Base-by-base conservation (phyloP, 2,888 invertebrate species). In the Callosobruchus maculatus region DNA sequence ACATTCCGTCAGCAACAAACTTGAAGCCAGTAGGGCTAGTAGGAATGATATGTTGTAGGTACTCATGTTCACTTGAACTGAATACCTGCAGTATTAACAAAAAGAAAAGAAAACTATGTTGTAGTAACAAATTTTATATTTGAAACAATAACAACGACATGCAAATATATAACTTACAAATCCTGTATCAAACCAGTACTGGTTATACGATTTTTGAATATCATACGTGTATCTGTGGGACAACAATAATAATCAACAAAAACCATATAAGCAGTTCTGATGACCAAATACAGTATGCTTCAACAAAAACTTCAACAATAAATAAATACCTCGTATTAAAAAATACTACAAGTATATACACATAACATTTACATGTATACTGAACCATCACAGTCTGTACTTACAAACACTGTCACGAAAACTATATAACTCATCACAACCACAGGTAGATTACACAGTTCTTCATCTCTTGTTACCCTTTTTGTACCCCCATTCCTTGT, bases 401-500 rank as follows among this genome's bases (percentile, higher is more conserved):
- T 49, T 49, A 49, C 49, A 49, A 49, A 49, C 7, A 49, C 13
- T 49, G 3, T 13, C 49, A 49, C 4, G 49, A 49, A 18, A 18
- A 49, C 49, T 49, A 49, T 18, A 49, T 18, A 7, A 49, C 49
- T 49, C 13, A 49, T 49, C 49, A 49, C 49, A 49, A 49, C 49
- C 49, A 49, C 49, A 49, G 49, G 13, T 13, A 49, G 13, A 49
- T 49, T 13, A 49, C 13, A 13, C 49, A 49, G 49, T 49, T 13
- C 49, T 18, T 18, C 13, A 49, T 49, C 13, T 49, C 49, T 49
- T 49, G 49, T 49, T 72, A 21, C 88, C 88, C 79, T 88, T 88
- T 77, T 88, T 88, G 83, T 90, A 92, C 75, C 92, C 92, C 91
- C 92, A 93, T 85, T 94, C 92, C 86, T 94, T 94, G 85, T 94